Base-by-base conservation (phyloP, 2,797 vertebrate genomes). In the Gambusia yucatana region DNA sequence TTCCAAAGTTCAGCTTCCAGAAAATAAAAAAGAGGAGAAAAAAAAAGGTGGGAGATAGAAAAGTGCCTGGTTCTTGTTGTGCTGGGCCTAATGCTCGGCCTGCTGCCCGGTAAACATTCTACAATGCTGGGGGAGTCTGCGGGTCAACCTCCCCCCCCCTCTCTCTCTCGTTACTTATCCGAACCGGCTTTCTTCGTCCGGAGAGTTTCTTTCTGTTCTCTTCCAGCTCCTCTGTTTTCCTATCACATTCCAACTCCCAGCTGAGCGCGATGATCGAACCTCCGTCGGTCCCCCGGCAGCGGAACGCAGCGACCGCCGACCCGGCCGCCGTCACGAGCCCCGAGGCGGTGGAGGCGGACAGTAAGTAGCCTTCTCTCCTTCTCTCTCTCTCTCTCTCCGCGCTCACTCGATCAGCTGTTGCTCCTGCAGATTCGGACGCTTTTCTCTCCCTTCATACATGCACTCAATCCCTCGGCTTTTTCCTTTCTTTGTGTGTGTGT, bases 321-420 rank as follows among this genome's bases (percentile, higher is more conserved):
- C 41, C 82, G 55, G 72, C 84, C 82, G 17, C 80, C 76, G 80
- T 47, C 77, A 79, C 48, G 88, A 87, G 78, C 79, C 80, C 80
- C 77, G 78, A 73, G 82, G 82, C 72, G 82, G 74, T 80, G 85
- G 75, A 88, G 87, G 88, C 82, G 84, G 87, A 86, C 90, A 84
- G 93, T 93, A 91, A 94, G 93, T 90, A 87, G 88, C 89, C 84
- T 88, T 91, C 86, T 80, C 87, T 85, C 48, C 4, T 85, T 85
- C 87, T 47, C 4, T 16, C 14, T 47, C 46, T 46, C 13, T 14
- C 11, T 13, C 11, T 46, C 44, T 13, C 87, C 84, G 90, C 89
- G 88, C 87, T 88, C 94, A 78, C 84, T 85, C 61, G 73, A 92
- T 95, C 92, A 94, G 94, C 94, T 95, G 94, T 95, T 94, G 93